A percentile compares a stretch with the other conserved stretches of the same genome.
phyloP scores from a whole-genome alignment of 2,797 vertebrate genomes.

The Sorex maritimensis region DNA sequence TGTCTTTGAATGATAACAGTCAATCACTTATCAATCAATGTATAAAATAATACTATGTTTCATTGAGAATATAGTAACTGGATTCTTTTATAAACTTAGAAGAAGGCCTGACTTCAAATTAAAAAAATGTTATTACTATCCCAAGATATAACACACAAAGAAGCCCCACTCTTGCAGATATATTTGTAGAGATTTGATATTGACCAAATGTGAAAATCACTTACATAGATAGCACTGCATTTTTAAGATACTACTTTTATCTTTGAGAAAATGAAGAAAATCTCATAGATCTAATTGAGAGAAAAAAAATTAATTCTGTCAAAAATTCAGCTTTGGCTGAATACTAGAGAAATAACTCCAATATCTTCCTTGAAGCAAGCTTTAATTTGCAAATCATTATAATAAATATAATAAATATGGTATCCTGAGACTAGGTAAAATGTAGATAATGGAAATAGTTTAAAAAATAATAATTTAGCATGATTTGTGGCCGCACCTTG shows the following conservation, averaged over 20 bases:
- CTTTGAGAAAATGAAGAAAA: not conserved
- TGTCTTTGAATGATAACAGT: not conserved
- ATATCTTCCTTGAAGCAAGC: not conserved
- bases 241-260: slow-evolving; percentile 14
- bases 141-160: not conserved
- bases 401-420: not conserved
- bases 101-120: not conserved
- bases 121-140: not conserved
- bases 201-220: not conserved
- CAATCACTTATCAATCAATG: not conserved
- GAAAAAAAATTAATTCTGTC: too few species aligned
- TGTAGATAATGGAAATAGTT: not conserved
- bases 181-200: not conserved
- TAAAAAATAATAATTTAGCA: not conserved
- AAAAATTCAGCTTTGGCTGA: not conserved
- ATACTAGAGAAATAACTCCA: not conserved
- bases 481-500: too few species aligned
- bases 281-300: too few species aligned
- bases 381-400: not conserved
- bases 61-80: too few species aligned
- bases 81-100: too few species aligned
- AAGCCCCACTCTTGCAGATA: not conserved
- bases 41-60: too few species aligned
- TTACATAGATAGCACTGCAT: not conserved
- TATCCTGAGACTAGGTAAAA: not conserved